Percentiles rank a stretch among this genome's conserved stretches.
phyloP scores from a whole-genome alignment of 1,140 invertebrate species.

The Sycobia sp. region DNA sequence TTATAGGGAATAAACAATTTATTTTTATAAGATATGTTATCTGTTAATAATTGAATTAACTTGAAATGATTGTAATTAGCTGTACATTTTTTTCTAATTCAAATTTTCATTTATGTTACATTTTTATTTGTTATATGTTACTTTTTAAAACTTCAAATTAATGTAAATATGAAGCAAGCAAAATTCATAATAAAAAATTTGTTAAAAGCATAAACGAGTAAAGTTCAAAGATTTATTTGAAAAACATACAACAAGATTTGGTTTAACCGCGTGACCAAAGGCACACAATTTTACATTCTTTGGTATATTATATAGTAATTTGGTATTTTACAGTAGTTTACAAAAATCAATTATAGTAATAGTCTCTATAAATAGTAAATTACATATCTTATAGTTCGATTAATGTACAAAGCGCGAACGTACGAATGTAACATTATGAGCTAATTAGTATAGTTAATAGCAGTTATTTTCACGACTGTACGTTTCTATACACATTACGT shows the following conservation, averaged over 20 bases:
- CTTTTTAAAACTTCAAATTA: too few relatives aligned
- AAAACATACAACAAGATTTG: conserved; percentile 58
- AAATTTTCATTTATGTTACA: too few relatives aligned
- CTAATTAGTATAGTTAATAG: conserved; percentile 32
- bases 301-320: too few relatives aligned
- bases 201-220: conserved; percentile 35
- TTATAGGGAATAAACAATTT: too few relatives aligned
- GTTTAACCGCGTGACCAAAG: conserved; percentile 56
- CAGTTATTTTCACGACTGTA: conserved; percentile 23
- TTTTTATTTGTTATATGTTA: too few relatives aligned
- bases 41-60: background rate
- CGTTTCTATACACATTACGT: conserved; percentile 23
- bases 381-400: conserved; percentile 40
- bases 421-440: conserved; percentile 33
- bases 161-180: background rate
- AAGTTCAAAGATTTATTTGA: conserved; percentile 53
- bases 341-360: conserved; percentile 52
- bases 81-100: too few relatives aligned
- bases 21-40: background rate
- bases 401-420: conserved; percentile 49
- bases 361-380: conserved; percentile 51
- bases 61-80: background rate
- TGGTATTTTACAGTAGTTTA: conserved; percentile 52
- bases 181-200: conserved; percentile 4
- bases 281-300: conserved; percentile 53